These are phyloP conservation scores for Muscicapa striata DNA, from an alignment of 2,797 vertebrate genomes.

Conservation along the genomic window DNA sequence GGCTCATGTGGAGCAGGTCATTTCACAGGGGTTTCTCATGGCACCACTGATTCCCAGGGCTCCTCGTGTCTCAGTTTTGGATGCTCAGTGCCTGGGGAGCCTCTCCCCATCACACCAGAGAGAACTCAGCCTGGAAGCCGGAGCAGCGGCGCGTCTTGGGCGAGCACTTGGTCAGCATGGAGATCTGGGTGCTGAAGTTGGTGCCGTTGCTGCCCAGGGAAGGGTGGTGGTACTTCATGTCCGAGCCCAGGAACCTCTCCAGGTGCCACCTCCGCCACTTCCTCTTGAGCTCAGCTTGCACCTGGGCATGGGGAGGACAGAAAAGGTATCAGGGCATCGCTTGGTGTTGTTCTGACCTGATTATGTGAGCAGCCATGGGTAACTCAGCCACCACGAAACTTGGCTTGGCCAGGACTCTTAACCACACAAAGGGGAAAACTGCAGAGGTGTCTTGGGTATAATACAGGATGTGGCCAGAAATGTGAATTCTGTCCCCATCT, in stretches of 20 bases:
- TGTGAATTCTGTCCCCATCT: no score
- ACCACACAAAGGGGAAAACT: no score
- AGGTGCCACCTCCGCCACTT: conserved; percentile 95
- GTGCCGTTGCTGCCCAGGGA: conserved; percentile 89
- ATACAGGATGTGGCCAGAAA: no score
- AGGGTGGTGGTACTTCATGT: conserved; percentile 90
- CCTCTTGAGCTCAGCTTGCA: conserved; percentile 93
- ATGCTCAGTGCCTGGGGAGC: neutral
- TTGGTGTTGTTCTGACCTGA: neutral
- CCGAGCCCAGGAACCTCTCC: conserved; percentile 86
- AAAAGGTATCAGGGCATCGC: neutral
- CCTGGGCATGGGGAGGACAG: conserved; percentile 73
- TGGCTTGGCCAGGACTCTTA: no score
- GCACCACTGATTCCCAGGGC: neutral
- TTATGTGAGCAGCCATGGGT: neutral
- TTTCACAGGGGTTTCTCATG: neutral
- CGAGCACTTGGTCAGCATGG: conserved; percentile 92
- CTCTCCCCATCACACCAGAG: conserved; percentile 69
- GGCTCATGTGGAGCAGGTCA: neutral
- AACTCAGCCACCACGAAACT: no score
- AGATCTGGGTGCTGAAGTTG: conserved; percentile 96
- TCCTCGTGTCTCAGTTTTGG: neutral
- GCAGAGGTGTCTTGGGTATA: no score
- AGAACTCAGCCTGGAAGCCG: conserved; percentile 79
- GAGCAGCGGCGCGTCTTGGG: conserved; percentile 84